Evolutionary conservation across 2,113 vertebrate genomes (phyloP).

Genomic region (Phaethornis superciliosus): DNA sequence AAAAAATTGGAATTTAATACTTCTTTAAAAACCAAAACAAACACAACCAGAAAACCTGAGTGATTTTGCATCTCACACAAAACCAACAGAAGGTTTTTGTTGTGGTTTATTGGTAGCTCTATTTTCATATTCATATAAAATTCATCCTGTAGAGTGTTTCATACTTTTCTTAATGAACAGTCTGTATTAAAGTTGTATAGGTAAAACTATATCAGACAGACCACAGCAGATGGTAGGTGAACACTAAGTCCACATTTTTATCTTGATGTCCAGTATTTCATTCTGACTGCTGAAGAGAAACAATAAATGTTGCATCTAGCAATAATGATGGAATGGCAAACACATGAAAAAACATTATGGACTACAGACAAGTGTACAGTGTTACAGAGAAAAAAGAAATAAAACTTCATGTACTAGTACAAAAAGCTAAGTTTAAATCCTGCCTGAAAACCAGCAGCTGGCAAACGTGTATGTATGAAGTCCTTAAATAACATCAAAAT

Average conservation of each 20-base stretch:
- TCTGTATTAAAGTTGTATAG: not conserved
- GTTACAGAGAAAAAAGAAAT: not conserved
- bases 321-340: not conserved
- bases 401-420: not conserved
- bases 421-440: conserved; percentile 17
- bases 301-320: not conserved
- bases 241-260: not conserved
- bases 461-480: not conserved
- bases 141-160: not conserved
- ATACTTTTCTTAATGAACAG: not conserved
- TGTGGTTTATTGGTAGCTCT: not conserved
- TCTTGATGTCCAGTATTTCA: conserved; percentile 2
- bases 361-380: not conserved
- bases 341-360: not conserved
- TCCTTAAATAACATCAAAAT: not conserved
- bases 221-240: not conserved
- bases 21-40: not conserved
- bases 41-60: not conserved
- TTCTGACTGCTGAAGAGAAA: not conserved
- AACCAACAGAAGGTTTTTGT: not conserved
- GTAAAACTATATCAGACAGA: not conserved
- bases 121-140: not conserved
- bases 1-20: not conserved
- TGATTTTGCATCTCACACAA: not conserved
- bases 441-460: not conserved